Base-by-base conservation (phyloP, 1,140 invertebrate species). In the Drosophila trapezifrons region DNA sequence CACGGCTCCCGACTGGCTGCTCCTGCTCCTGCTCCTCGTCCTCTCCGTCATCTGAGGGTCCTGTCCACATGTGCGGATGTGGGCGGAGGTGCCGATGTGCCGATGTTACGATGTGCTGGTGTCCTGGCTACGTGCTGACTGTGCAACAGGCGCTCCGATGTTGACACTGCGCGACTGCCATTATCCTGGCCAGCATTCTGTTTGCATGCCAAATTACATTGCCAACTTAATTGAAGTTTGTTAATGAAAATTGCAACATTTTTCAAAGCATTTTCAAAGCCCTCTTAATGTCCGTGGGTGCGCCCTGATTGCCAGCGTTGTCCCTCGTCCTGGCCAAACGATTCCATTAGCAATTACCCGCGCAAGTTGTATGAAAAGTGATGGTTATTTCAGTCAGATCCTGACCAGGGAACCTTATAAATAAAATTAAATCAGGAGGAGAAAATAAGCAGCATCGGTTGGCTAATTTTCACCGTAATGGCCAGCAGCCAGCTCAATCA, bases 181-280 rank as follows among this genome's bases (percentile, higher is more conserved):
- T 84, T 89, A 89, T 89, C 84, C 76, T 89, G 84, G 73, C 73
- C 85, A 78, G 59, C 77, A 84, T 80, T 89, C 78, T 89, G 84
- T 89, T 89, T 89, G 84, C 84, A 70, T 78, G 84, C 84, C 83
- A 89, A 89, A 89, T 89, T 89, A 83, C 83, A 84, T 89, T 74
- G 62, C 69, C 84, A 82, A 82, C 84, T 89, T 89, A 89, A 89
- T 89, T 84, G 84, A 78, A 89, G 84, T 80, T 87, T 87, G 70
- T 89, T 89, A 89, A 89, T 89, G 84, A 89, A 89, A 89, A 78
- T 89, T 80, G 80, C 73, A 80, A 75, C 77, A 77, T 71, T 87
- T 79, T 86, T 57, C 71, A 67, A 78, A 76, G 70, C 70, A 47
- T 55, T 71, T 78, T 38, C 45, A 43, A 62, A 60, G 49, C 10